Conservation (phyloP, 2,797 vertebrate genomes). For the Bradypodion pumilum region DNA sequence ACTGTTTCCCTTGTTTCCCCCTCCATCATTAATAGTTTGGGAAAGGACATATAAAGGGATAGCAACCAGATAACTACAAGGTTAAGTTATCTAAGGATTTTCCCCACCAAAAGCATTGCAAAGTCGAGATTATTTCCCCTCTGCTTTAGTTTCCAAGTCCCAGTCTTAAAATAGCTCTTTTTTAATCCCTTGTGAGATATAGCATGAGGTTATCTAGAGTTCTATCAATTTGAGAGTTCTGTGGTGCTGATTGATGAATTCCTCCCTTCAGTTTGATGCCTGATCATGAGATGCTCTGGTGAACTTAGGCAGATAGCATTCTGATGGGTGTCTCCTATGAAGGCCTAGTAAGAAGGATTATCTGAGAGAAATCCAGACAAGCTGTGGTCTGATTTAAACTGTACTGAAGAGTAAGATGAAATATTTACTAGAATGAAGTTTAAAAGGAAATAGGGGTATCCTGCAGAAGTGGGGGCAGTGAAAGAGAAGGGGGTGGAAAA, state of each 20-base stretch:
- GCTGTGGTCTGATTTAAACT: background rate
- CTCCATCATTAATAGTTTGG: background rate
- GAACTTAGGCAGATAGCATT: background rate
- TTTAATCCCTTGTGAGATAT: background rate
- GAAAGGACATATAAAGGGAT: background rate
- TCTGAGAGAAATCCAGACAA: background rate
- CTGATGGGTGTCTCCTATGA: background rate
- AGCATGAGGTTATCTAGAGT: constrained; percentile 5
- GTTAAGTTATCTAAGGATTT: background rate
- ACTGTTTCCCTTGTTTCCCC: background rate
- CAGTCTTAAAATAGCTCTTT: background rate
- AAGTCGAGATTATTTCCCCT: background rate
- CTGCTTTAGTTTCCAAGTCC: background rate
- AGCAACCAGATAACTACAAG: background rate
- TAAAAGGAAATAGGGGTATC: background rate
- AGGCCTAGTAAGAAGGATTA: constrained; percentile 3
- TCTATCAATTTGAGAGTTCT: background rate
- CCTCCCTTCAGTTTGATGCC: background rate
- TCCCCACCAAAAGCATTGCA: background rate
- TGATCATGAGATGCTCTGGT: constrained; percentile 8
- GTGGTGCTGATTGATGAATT: constrained; percentile 13
- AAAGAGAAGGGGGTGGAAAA: background rate
- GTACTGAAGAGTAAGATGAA: background rate
- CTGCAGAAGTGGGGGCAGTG: background rate
- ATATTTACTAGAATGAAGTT: background rate